phyloP scores from a whole-genome alignment of 2,797 vertebrate genomes.

The Heliangelus exortis region DNA sequence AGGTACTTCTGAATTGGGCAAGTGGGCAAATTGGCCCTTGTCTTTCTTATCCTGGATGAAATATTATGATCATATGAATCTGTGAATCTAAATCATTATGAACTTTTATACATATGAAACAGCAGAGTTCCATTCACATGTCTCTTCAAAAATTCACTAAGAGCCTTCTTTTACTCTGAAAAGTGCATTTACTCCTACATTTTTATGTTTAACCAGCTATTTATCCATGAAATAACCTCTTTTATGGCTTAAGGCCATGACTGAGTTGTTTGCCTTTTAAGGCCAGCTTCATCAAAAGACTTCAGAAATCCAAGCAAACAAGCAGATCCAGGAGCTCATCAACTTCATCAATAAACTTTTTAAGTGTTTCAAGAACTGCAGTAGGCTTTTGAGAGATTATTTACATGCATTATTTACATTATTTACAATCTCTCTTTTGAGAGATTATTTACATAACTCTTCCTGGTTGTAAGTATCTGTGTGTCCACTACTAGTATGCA shows the following conservation, averaged over 20 bases:
- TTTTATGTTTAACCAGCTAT: background rate
- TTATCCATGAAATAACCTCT: background rate
- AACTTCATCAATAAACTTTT: background rate
- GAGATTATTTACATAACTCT: background rate
- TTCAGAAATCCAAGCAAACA: background rate
- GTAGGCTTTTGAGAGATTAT: background rate
- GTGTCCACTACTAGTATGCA: background rate
- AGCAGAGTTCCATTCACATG: background rate
- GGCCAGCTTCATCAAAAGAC: background rate
- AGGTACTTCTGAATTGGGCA: background rate
- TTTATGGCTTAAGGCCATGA: background rate
- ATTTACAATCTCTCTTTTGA: background rate
- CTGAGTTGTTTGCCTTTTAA: background rate
- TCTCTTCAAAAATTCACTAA: background rate
- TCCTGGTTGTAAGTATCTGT: background rate
- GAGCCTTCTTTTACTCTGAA: background rate
- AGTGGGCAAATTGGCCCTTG: background rate
- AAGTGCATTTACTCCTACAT: background rate
- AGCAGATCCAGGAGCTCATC: background rate
- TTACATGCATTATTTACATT: background rate
- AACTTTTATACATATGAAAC: background rate
- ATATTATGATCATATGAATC: background rate
- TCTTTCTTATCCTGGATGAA: background rate
- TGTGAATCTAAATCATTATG: too few relatives aligned
- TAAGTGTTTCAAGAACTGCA: background rate